Evolutionary conservation across 1,140 invertebrate genomes (phyloP).

Genomic region (Batillaria attramentaria): DNA sequence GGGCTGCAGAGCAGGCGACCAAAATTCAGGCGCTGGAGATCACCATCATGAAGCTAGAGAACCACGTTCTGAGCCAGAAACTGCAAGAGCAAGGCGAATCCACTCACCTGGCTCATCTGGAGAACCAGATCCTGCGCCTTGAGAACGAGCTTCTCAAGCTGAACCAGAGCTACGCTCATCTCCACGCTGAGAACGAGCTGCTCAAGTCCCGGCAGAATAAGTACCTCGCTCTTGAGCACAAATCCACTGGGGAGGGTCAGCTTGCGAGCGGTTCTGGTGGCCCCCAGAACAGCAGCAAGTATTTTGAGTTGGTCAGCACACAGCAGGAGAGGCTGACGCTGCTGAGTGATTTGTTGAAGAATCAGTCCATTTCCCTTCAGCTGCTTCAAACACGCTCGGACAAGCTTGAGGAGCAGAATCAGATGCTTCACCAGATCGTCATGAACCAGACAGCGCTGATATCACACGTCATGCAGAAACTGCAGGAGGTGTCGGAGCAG

Average conservation of each 20-base stretch:
- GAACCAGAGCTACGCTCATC: conserved; percentile 55
- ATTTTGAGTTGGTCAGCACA: conserved; percentile 46
- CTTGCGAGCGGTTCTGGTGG: neutral
- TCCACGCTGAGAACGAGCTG: conserved; percentile 52
- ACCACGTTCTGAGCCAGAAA: conserved; percentile 57
- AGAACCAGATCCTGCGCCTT: conserved; percentile 64
- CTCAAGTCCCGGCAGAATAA: conserved; percentile 52
- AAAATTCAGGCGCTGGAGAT: conserved; percentile 62
- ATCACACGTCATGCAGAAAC: conserved; percentile 52
- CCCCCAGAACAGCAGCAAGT: conserved; percentile 33
- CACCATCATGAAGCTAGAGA: conserved; percentile 62
- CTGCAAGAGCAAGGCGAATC: conserved; percentile 60
- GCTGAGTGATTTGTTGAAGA: conserved; percentile 49
- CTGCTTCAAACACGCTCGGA: conserved; percentile 50
- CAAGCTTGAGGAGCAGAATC: conserved; percentile 60
- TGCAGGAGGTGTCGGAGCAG: conserved; percentile 58
- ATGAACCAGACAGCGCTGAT: conserved; percentile 62
- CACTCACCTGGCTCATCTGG: conserved; percentile 55
- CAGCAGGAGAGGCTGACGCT: conserved; percentile 56
- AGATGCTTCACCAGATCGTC: conserved; percentile 57
- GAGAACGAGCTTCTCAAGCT: conserved; percentile 65
- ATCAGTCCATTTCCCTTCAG: conserved; percentile 52
- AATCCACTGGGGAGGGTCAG: neutral
- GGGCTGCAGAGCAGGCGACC: conserved; percentile 49
- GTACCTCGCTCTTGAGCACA: conserved; percentile 54